A percentile compares a stretch with the other conserved stretches of the same genome.
Conservation (phyloP, 2,797 vertebrate species). For the Glyptemys insculpta region DNA sequence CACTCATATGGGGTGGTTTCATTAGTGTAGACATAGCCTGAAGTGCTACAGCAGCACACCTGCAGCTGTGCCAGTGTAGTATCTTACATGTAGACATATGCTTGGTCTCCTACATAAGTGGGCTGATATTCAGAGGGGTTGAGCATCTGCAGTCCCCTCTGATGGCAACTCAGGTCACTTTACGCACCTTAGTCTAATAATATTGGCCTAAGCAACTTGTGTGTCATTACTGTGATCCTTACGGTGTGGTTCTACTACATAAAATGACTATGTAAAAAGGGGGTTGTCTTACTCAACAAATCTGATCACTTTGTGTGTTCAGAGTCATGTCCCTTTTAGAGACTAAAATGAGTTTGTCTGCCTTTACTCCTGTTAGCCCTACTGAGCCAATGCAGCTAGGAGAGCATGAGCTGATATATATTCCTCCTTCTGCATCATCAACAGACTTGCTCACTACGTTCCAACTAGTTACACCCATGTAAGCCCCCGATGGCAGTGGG, state of each 20-base stretch:
- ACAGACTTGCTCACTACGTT: not conserved
- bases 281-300: not conserved
- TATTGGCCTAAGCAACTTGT: not conserved
- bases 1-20: no score
- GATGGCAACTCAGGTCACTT: not conserved
- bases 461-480: not conserved
- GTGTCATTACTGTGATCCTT: not conserved
- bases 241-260: not conserved
- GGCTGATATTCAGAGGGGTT: not conserved
- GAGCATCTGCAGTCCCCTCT: not conserved
- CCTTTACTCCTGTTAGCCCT: not conserved
- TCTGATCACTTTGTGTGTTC: not conserved
- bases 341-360: not conserved
- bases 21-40: no score
- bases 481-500: not conserved
- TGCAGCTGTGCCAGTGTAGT: no score
- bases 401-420: not conserved
- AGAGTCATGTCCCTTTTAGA: not conserved
- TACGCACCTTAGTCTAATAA: not conserved
- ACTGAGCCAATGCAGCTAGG: not conserved
- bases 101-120: not conserved
- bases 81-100: not conserved
- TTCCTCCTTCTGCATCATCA: not conserved
- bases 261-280: not conserved
- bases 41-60: not conserved